Percentiles rank a stretch among this genome's conserved stretches.
Evolutionary conservation across 2,888 invertebrate species (phyloP).

Genomic region (Tanytarsus gracilentus): DNA sequence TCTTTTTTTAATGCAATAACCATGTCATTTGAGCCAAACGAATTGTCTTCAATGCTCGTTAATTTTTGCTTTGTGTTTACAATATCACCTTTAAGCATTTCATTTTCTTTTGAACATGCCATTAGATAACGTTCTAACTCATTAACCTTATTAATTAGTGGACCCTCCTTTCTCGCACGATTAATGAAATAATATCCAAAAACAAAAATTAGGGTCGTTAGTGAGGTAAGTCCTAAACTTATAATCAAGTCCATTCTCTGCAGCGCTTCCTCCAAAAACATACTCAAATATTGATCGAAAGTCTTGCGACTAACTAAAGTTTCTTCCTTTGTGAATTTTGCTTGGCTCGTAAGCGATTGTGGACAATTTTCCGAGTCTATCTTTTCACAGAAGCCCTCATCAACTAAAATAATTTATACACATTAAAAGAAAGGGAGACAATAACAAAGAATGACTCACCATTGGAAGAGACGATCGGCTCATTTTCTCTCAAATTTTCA

Average conservation of each 20-base stretch:
- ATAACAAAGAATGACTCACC: too few relatives aligned
- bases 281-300: constrained; percentile 34
- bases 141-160: constrained; percentile 59
- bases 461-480: too few relatives aligned
- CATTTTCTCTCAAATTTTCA: background rate
- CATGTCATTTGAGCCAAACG: constrained; percentile 64
- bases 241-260: constrained; percentile 47
- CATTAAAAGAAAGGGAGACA: too few relatives aligned
- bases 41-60: constrained; percentile 58
- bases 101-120: constrained; percentile 54
- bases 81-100: constrained; percentile 55
- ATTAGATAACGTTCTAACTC: constrained; percentile 53
- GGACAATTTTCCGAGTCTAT: constrained; percentile 23
- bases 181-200: constrained; percentile 71
- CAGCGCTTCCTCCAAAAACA: constrained; percentile 35
- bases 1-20: constrained; percentile 57
- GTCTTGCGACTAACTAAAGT: too few relatives aligned
- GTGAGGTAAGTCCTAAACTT: constrained; percentile 57
- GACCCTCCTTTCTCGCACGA: constrained; percentile 60
- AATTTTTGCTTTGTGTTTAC: constrained; percentile 50
- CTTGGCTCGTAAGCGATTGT: background rate
- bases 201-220: constrained; percentile 62
- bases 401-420: background rate
- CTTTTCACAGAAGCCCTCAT: constrained; percentile 15
- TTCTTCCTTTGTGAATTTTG: too few relatives aligned